phyloP scores from a whole-genome alignment of 2,113 vertebrate species.

The Pelobates fuscus region DNA sequence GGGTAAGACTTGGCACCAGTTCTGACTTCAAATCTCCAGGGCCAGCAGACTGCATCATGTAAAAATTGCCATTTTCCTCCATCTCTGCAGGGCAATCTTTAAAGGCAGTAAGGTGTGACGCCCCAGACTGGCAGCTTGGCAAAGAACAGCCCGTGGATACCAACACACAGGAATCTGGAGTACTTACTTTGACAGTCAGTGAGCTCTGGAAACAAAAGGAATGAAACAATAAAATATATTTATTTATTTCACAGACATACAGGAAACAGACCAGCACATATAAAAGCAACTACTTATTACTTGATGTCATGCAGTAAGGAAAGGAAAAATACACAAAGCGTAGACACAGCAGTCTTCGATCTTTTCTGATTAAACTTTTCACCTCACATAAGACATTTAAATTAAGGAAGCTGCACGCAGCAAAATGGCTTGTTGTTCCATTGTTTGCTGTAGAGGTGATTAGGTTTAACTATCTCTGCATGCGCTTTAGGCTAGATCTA shows the following conservation, averaged over 20 bases:
- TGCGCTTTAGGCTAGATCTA: conserved; percentile 9
- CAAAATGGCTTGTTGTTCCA: conserved; percentile 46
- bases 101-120: conserved; percentile 99
- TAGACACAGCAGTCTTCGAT: conserved; percentile 58
- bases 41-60: conserved; percentile 93
- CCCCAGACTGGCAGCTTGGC: conserved; percentile 98
- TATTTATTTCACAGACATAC: conserved; percentile 76
- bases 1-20: conserved; percentile 97
- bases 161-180: conserved; percentile 85
- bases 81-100: conserved; percentile 99
- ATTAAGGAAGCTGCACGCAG: conserved; percentile 52
- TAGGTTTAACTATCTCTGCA: conserved; percentile 34
- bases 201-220: conserved; percentile 74
- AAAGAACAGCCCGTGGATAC: conserved; percentile 89
- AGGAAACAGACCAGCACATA: conserved; percentile 73
- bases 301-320: conserved; percentile 59
- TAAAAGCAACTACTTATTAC: conserved; percentile 76
- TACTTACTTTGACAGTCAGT: conserved; percentile 73
- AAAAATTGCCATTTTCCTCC: conserved; percentile 87
- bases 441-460: conserved; percentile 43
- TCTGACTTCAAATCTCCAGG: conserved; percentile 97
- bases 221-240: conserved; percentile 53
- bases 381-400: conserved; percentile 56
- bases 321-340: conserved; percentile 55
- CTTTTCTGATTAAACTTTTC: conserved; percentile 56